These are phyloP conservation scores for Tricholaema leucomelas DNA, from an alignment of 2,113 vertebrate genomes.

Conservation along the genomic window DNA sequence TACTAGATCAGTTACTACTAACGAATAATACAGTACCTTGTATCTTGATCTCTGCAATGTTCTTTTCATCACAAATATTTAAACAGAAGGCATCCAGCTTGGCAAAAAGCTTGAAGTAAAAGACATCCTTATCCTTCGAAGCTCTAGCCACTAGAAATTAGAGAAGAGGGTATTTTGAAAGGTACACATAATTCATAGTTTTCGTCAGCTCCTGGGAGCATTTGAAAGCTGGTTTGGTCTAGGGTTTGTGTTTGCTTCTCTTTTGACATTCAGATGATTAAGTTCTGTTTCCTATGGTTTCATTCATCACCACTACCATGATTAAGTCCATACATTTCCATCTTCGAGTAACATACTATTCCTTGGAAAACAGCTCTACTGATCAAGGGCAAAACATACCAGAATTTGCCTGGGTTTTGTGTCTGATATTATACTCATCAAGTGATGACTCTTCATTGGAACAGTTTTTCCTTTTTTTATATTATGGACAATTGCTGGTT, in stretches of 20 bases:
- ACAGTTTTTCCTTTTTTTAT: not conserved
- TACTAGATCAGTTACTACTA: not conserved
- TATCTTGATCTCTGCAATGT: constrained; percentile 92
- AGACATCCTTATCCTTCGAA: constrained; percentile 78
- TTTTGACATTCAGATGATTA: not conserved
- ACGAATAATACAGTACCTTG: constrained; percentile 79
- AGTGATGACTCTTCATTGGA: not conserved
- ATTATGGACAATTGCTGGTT: not conserved
- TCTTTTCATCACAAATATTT: constrained; percentile 85
- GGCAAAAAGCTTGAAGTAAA: constrained; percentile 89
- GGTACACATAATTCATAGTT: not conserved
- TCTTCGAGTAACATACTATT: not conserved
- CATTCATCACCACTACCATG: not conserved
- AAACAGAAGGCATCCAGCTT: constrained; percentile 88
- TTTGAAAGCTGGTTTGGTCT: not conserved
- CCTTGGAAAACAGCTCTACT: not conserved
- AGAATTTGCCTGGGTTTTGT: not conserved
- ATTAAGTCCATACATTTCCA: not conserved
- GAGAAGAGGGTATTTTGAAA: not conserved
- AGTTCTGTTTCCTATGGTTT: not conserved
- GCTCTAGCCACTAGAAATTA: constrained; percentile 70
- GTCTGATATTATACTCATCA: not conserved
- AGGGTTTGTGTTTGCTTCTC: not conserved
- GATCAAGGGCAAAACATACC: not conserved
- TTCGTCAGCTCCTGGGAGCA: not conserved